Evolutionary conservation across 2,113 vertebrate genomes (phyloP).

Genomic region (Myiopsitta monachus): DNA sequence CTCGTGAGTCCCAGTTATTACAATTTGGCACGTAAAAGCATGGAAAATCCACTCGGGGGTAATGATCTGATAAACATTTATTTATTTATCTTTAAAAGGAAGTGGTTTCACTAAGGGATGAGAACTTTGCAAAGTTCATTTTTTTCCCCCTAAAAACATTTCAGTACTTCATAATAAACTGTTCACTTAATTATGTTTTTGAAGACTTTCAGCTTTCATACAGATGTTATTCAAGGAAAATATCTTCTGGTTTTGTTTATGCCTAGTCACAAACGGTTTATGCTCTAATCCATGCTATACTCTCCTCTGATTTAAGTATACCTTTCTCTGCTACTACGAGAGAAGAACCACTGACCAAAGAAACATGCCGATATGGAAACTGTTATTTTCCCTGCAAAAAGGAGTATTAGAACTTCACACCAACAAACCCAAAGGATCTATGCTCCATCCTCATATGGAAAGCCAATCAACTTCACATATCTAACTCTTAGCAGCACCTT

Average conservation of each 20-base stretch:
- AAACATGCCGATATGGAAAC: fast-evolving
- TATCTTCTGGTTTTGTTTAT: not conserved
- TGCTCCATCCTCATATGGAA: not conserved
- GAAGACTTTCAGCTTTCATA: not conserved
- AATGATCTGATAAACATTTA: not conserved
- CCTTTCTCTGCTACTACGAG: not conserved
- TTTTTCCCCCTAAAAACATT: not conserved
- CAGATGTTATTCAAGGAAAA: not conserved
- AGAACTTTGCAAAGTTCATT: not conserved
- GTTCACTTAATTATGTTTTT: not conserved
- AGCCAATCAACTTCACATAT: not conserved
- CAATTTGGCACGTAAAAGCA: not conserved
- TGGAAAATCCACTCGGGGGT: not conserved
- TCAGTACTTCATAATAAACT: not conserved
- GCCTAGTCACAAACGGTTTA: not conserved
- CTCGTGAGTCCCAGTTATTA: not conserved
- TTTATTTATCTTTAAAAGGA: not conserved
- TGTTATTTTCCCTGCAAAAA: not conserved
- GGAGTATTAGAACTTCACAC: not conserved
- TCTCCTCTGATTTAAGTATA: not conserved
- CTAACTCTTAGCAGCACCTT: not conserved
- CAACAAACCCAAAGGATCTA: not conserved
- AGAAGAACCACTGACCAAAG: not conserved
- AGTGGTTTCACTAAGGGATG: not conserved
- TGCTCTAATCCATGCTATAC: not conserved